Percentiles rank a stretch among this genome's conserved stretches.
These are phyloP conservation scores for Paracanthobrama guichenoti DNA, from an alignment of 2,113 vertebrate genomes.

Conservation along the genomic window DNA sequence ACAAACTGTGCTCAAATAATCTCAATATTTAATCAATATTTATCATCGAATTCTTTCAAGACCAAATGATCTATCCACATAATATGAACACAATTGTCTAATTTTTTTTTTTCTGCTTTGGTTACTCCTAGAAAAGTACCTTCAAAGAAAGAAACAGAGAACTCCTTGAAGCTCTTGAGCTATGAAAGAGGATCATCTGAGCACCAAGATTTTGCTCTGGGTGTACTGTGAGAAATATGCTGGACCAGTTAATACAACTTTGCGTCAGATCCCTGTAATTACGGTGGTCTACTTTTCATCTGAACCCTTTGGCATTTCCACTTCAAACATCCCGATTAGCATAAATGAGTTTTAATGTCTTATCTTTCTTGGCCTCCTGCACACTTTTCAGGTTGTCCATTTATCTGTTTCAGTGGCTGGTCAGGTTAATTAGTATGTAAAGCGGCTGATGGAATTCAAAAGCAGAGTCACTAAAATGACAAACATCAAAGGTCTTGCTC, in stretches of 20 bases:
- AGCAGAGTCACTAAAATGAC: conserved; percentile 56
- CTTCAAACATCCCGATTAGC: conserved; percentile 35
- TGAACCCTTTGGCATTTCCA: neutral
- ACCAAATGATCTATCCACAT: neutral
- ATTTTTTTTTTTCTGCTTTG: neutral
- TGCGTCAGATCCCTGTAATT: conserved; percentile 60
- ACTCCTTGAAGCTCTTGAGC: neutral
- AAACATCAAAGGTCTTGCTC: conserved; percentile 56
- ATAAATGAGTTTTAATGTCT: conserved; percentile 43
- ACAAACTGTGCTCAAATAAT: neutral
- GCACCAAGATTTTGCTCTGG: neutral
- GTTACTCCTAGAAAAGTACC: neutral
- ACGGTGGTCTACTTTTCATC: neutral
- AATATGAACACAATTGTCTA: neutral
- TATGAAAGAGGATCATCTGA: neutral
- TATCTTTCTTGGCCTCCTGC: conserved; percentile 44
- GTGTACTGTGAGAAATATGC: conserved; percentile 26
- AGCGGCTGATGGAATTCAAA: conserved; percentile 46
- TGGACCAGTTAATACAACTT: neutral
- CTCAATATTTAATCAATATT: no score
- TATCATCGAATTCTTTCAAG: neutral
- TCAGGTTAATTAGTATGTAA: conserved; percentile 55
- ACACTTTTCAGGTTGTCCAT: conserved; percentile 58
- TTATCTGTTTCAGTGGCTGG: conserved; percentile 53
- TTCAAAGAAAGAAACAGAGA: neutral